Conservation (phyloP, 2,888 invertebrate species). For the Andrena bicolor region DNA sequence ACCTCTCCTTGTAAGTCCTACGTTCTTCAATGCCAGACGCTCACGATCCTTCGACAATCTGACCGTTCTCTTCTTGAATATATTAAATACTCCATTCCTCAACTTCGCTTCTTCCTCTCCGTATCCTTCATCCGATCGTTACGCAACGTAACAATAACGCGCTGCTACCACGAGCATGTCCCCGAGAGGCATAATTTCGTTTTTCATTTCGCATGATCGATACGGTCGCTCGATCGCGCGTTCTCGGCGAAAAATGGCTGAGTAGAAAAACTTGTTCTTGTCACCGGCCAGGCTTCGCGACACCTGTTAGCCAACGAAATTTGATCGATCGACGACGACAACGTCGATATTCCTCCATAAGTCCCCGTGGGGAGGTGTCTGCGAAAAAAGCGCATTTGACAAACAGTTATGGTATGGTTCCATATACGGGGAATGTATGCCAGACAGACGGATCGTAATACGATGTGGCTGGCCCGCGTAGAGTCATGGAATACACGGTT, state of each 20-base stretch:
- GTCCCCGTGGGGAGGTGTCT: constrained; percentile 49
- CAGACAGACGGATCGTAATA: constrained; percentile 73
- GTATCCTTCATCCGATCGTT: too few species aligned
- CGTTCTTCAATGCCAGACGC: neutral
- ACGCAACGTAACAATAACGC: neutral
- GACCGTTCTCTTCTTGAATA: too few species aligned
- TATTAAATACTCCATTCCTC: too few species aligned
- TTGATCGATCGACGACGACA: constrained; percentile 81
- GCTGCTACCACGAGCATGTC: constrained; percentile 1
- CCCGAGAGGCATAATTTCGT: constrained; percentile 33
- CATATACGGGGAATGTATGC: constrained; percentile 73
- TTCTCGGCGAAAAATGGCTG: constrained; percentile 67
- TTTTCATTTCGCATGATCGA: constrained; percentile 68
- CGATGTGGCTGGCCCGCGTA: constrained; percentile 69
- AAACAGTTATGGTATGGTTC: constrained; percentile 75
- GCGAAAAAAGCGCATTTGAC: constrained; percentile 67
- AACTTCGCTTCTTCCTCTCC: too few species aligned
- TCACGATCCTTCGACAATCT: neutral
- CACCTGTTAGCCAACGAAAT: constrained; percentile 79
- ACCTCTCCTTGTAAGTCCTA: too few species aligned
- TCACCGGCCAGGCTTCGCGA: constrained; percentile 73
- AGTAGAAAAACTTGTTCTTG: constrained; percentile 84
- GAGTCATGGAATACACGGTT: constrained; percentile 79
- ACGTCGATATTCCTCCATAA: constrained; percentile 69
- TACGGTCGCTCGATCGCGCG: constrained; percentile 59